Evolutionary conservation across 2,888 invertebrate genomes (phyloP), one percentile per base, ranked within the genome.

Genomic region (Hyposoter dolosus): DNA sequence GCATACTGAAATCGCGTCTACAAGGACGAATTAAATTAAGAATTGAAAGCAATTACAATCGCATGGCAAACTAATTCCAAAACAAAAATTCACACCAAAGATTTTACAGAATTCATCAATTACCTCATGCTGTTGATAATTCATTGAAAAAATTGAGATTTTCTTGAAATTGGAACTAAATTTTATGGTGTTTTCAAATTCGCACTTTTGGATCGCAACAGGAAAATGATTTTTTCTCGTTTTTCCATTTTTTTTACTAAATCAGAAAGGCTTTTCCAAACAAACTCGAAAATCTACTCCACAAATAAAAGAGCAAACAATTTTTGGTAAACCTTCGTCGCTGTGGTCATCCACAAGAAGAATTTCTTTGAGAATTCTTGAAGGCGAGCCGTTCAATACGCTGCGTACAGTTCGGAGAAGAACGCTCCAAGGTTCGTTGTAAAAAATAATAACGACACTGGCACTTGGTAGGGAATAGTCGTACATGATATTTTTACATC

Each of bases 311-410:
- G 9, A 65, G 12, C 32, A 0, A 32, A 35, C 50, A 7, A 32
- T 40, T 28, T 60, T 60, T 15, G n/a, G 47, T 53, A 92, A 93
- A 96, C 96, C 95, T 94, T 95, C 96, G 56, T 98, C 97, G 88
- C 98, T 98, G 93, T 96, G 97, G 94, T 99, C 99, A 93, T 99
- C 99, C n/a, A 99, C 97, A 12, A 99, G 95, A 91, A 99, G 97
- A 83, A 99, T 97, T 95, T 99, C 99, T 93, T 98, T 97, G 17
- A 99, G 95, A 91, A 97, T 95, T 86, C 94, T 95, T 88, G 94
- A 95, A 50, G 96, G 97, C 90, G 96, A 96, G 94, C 96, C 95
- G 92, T 97, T 97, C 76, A 98, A 95, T n/a, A 98, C 98, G 92
- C 98, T 98, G 96, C 98, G 97, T n/a, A 98, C 96, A 0, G 98